Percentiles rank a stretch among this genome's conserved stretches.
Conservation (phyloP, 2,797 vertebrate species). For the Synanceia verrucosa region DNA sequence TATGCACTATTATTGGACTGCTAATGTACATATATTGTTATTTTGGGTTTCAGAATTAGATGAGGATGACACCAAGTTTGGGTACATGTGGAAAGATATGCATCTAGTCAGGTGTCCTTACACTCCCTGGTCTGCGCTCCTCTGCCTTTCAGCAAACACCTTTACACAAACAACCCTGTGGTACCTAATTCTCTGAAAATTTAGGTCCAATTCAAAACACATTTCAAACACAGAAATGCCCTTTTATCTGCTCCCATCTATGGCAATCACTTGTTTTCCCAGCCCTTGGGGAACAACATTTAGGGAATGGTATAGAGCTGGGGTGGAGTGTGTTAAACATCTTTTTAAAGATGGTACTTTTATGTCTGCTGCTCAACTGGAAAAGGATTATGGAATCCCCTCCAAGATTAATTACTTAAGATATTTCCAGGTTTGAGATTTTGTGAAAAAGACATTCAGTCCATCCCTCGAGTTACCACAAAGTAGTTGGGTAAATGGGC, state of each 20-base stretch:
- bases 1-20: too few relatives aligned
- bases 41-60: not conserved
- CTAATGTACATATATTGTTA: not conserved
- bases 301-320: not conserved
- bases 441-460: not conserved
- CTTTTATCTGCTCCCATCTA: too few relatives aligned
- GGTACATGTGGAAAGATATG: not conserved
- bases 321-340: not conserved
- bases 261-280: too few relatives aligned
- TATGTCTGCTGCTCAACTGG: too few relatives aligned
- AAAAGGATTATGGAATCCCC: too few relatives aligned
- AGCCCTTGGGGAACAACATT: too few relatives aligned
- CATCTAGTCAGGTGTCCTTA: not conserved
- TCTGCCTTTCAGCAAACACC: not conserved
- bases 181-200: not conserved
- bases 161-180: not conserved
- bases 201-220: not conserved
- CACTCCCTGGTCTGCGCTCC: not conserved
- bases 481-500: not conserved
- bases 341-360: not conserved
- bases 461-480: not conserved
- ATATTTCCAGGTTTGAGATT: not conserved
- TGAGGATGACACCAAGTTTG: not conserved
- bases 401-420: too few relatives aligned
- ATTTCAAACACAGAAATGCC: too few relatives aligned